A percentile compares a stretch with the other conserved stretches of the same genome.
Evolutionary conservation across 1,140 invertebrate genomes (phyloP).

Genomic region (Scaptomyza hsui): DNA sequence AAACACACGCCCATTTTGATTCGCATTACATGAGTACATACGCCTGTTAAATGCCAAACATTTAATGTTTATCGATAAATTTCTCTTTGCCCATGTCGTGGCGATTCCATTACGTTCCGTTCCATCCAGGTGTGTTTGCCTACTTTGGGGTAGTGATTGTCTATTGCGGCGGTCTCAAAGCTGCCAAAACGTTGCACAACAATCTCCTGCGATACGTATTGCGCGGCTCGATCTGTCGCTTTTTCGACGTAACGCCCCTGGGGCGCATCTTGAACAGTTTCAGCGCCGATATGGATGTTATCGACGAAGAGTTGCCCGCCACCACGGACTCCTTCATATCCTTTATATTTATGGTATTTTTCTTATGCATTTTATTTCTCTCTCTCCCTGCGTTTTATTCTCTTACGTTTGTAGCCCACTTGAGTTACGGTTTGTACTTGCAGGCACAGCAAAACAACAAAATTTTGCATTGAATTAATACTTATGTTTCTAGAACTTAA

Average conservation of each 20-base stretch:
- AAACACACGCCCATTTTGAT: constrained; percentile 14
- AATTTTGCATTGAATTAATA: constrained; percentile 17
- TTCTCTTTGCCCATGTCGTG: neutral
- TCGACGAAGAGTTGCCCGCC: constrained; percentile 91
- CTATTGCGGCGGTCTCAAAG: constrained; percentile 89
- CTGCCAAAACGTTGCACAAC: constrained; percentile 88
- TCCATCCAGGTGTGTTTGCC: constrained; percentile 86
- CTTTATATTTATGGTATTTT: constrained; percentile 89
- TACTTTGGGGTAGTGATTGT: constrained; percentile 88
- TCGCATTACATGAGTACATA: constrained; percentile 14
- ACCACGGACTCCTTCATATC: constrained; percentile 89
- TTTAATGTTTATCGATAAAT: constrained; percentile 30
- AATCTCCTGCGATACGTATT: constrained; percentile 89
- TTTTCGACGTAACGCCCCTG: constrained; percentile 94
- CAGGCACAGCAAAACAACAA: constrained; percentile 16
- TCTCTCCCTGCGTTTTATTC: constrained; percentile 84
- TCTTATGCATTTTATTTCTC: constrained; percentile 41
- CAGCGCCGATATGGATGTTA: constrained; percentile 92
- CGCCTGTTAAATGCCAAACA: neutral
- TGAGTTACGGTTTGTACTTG: constrained; percentile 70
- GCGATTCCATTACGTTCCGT: constrained; percentile 39
- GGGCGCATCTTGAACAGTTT: constrained; percentile 94
- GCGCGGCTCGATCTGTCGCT: constrained; percentile 88
- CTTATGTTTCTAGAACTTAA: constrained; percentile 39
- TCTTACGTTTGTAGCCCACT: constrained; percentile 60